Percentiles rank a stretch among this genome's conserved stretches.
Evolutionary conservation across 2,888 invertebrate species (phyloP).

Genomic region (Drosophila atripex): DNA sequence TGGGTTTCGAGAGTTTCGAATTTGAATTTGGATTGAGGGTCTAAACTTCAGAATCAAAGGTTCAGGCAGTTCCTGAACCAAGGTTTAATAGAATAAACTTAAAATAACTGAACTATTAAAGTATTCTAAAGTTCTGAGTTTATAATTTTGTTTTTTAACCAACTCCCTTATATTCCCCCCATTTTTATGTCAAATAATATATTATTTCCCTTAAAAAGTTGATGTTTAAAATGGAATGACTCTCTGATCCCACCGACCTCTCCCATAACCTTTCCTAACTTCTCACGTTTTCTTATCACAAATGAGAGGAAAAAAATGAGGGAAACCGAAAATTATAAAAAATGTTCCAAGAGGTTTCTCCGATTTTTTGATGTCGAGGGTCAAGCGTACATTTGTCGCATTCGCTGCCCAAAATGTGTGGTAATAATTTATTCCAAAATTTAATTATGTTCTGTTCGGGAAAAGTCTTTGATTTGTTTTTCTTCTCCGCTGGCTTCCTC

Average conservation of each 20-base stretch:
- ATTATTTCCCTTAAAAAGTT: constrained; percentile 26
- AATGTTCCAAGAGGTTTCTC: constrained; percentile 29
- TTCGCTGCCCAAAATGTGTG: constrained; percentile 57
- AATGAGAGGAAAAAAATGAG: constrained; percentile 25
- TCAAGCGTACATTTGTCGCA: constrained; percentile 58
- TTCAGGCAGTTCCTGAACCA: constrained; percentile 22
- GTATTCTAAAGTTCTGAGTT: constrained; percentile 16
- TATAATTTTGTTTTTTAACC: constrained; percentile 2
- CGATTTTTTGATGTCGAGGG: constrained; percentile 12
- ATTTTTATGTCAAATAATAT: constrained; percentile 5
- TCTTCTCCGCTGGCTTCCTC: constrained; percentile 34
- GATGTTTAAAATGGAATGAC: constrained; percentile 8
- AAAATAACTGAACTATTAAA: background rate
- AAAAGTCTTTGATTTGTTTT: constrained; percentile 33
- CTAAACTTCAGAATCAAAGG: constrained; percentile 35
- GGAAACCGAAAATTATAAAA: constrained; percentile 44
- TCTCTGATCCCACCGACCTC: constrained; percentile 48
- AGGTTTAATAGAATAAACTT: background rate
- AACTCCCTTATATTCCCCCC: background rate
- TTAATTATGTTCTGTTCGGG: constrained; percentile 64
- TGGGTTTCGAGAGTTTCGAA: constrained; percentile 18
- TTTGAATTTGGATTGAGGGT: constrained; percentile 18
- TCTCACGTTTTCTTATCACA: constrained; percentile 50
- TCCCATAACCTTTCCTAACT: constrained; percentile 48
- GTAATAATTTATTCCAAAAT: constrained; percentile 78